These are phyloP conservation scores for Volucella inanis DNA, from an alignment of 2,888 invertebrate species.

Conservation along the genomic window DNA sequence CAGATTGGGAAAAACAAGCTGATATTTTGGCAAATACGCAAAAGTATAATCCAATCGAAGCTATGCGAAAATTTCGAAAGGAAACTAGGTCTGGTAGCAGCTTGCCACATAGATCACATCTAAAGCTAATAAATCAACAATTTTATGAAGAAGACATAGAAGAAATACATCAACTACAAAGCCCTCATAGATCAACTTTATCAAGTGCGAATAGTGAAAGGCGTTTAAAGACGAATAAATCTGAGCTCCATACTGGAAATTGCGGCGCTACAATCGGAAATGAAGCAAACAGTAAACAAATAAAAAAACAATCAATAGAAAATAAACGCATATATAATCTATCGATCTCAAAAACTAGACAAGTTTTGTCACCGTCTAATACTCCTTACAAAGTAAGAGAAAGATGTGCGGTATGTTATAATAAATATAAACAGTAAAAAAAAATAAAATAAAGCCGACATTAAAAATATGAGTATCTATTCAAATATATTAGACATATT, in stretches of 20 bases:
- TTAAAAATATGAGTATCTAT: no score
- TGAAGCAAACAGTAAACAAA: background rate
- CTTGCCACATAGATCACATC: conserved; percentile 8
- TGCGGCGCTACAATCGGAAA: background rate
- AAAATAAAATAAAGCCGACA: no score
- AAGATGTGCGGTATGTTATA: conserved; percentile 79
- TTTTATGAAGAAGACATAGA: conserved; percentile 47
- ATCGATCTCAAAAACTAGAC: conserved; percentile 26
- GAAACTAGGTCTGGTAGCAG: conserved; percentile 30
- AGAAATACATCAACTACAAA: conserved; percentile 34
- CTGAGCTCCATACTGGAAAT: background rate
- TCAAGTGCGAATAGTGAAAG: conserved; percentile 59
- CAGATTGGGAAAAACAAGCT: conserved; percentile 81
- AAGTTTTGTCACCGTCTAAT: conserved; percentile 45
- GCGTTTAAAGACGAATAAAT: background rate
- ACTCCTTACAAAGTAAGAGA: conserved; percentile 76
- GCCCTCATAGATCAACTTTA: conserved; percentile 7
- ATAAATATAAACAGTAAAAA: conserved; percentile 77
- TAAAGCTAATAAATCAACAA: conserved; percentile 31
- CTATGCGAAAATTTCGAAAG: conserved; percentile 64
- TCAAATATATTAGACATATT: no score
- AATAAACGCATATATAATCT: conserved; percentile 35
- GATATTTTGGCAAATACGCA: conserved; percentile 79
- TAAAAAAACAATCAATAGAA: conserved; percentile 21
- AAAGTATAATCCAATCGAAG: conserved; percentile 80